Base-by-base conservation (phyloP, 2,113 vertebrate species). In the Syrrhaptes paradoxus region DNA sequence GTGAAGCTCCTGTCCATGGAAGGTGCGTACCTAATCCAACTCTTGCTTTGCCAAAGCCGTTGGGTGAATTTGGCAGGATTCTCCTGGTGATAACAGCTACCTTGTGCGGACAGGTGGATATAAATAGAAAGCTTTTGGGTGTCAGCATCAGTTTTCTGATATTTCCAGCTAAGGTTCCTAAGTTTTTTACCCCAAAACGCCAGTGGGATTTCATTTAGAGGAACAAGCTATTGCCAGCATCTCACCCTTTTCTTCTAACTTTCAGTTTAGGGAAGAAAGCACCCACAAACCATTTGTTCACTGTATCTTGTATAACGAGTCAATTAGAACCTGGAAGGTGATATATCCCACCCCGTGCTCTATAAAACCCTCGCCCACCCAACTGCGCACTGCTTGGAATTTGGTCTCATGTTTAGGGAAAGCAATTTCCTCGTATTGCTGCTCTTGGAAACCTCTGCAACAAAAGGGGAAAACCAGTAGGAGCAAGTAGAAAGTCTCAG, bases 1-100 rank as follows among this genome's bases (percentile, higher is more conserved):
- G 0, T 43, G n/a, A 73, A 63, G 8, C 20, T 1, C 0, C 51
- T 82, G 3, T 49, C 43, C 11, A 1, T 41, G 34, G 32, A 41
- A 83, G 43, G 29, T 63, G n/a, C 63, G 7, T 34, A 48, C 10
- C 28, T 83, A 32, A 54, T 41, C 4, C 4, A 4, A 4, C 12
- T n/a, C 34, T 67, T 79, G 41, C n/a, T n/a, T n/a, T n/a, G n/a
- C n/a, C n/a, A n/a, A n/a, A 93, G 22, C 49, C 55, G 9, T 46
- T 55, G 46, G 11, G 18, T 84, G 45, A 59, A 67, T 58, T 73
- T 32, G 24, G 8, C 32, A 78, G 51, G 61, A 74, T 18, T 82
- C 28, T 73, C 22, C 34, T 29, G 36, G 12, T 48, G 48, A 9
- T 9, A 71, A 9, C 11, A 45, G 29, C 46, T 66, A 57, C 52